phyloP scores from a whole-genome alignment of 2,888 invertebrate species.

The Microctonus brassicae region DNA sequence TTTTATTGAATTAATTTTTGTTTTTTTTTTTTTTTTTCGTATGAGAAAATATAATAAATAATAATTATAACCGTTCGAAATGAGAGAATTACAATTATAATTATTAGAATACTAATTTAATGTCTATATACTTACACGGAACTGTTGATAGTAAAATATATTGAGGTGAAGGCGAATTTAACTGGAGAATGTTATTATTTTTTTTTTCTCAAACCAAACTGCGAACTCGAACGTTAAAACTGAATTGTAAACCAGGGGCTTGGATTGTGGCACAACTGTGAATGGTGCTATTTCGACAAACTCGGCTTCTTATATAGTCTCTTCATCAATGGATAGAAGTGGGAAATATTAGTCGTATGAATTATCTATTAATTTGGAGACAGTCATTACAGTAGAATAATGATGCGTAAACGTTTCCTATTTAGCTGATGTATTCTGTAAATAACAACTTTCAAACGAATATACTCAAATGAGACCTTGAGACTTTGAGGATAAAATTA shows the following conservation, averaged over 20 bases:
- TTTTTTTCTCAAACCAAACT: neutral
- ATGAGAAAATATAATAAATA: neutral
- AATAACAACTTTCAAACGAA: neutral
- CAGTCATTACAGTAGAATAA: neutral
- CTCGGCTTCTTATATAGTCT: constrained; percentile 53
- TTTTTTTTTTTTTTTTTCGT: neutral
- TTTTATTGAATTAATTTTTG: neutral
- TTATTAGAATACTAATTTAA: neutral
- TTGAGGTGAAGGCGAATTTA: constrained; percentile 17
- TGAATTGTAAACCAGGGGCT: constrained; percentile 27
- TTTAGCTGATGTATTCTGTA: neutral
- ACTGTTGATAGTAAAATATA: constrained; percentile 1
- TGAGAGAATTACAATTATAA: neutral
- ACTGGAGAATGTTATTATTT: constrained; percentile 1
- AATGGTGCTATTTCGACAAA: constrained; percentile 56
- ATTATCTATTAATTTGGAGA: neutral
- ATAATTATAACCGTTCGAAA: neutral
- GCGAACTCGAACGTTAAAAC: constrained; percentile 40
- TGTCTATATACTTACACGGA: constrained; percentile 5
- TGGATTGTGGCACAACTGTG: constrained; percentile 56
- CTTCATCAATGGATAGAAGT: neutral
- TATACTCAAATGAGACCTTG: neutral
- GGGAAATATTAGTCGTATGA: neutral
- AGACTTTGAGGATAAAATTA: neutral
- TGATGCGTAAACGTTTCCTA: neutral